Evolutionary conservation across 2,888 invertebrate genomes (phyloP).

Genomic region (Laothoe populi): DNA sequence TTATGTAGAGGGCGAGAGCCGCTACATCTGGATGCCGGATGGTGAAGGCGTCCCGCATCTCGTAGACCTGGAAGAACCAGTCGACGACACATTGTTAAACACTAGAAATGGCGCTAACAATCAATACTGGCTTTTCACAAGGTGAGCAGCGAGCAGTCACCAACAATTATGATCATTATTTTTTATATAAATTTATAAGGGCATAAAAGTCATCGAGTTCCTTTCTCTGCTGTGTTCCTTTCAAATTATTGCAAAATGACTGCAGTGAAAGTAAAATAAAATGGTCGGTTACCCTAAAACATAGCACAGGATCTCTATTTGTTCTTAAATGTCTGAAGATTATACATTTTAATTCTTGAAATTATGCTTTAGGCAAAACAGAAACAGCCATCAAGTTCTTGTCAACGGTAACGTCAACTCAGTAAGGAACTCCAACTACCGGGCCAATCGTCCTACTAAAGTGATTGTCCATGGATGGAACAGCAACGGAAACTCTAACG

Average conservation of each 20-base stretch:
- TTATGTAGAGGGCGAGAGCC: slow-evolving; percentile 53
- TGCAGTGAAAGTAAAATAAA: too few species aligned
- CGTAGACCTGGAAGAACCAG: slow-evolving; percentile 52
- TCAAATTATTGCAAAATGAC: too few species aligned
- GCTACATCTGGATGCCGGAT: slow-evolving; percentile 63
- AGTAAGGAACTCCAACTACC: slow-evolving; percentile 55
- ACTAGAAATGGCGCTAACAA: slow-evolving; percentile 50
- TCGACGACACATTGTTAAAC: slow-evolving; percentile 33
- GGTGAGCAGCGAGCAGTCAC: too few species aligned
- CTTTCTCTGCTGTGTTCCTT: too few species aligned
- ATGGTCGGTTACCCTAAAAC: too few species aligned
- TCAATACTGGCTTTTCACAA: slow-evolving; percentile 52
- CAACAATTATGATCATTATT: too few species aligned
- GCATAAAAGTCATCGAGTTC: too few species aligned
- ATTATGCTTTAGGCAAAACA: slow-evolving; percentile 53
- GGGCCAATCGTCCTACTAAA: slow-evolving; percentile 49
- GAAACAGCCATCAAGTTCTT: slow-evolving; percentile 49
- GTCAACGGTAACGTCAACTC: slow-evolving; percentile 53
- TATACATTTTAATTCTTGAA: too few species aligned
- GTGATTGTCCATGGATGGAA: slow-evolving; percentile 71
- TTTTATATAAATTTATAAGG: too few species aligned
- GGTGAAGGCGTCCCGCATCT: slow-evolving; percentile 48
- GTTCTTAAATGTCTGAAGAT: too few species aligned
- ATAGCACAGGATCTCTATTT: too few species aligned
- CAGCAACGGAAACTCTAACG: slow-evolving; percentile 53